Evolutionary conservation across 2,888 invertebrate species (phyloP).

Genomic region (Cryptocheilus praepositus): DNA sequence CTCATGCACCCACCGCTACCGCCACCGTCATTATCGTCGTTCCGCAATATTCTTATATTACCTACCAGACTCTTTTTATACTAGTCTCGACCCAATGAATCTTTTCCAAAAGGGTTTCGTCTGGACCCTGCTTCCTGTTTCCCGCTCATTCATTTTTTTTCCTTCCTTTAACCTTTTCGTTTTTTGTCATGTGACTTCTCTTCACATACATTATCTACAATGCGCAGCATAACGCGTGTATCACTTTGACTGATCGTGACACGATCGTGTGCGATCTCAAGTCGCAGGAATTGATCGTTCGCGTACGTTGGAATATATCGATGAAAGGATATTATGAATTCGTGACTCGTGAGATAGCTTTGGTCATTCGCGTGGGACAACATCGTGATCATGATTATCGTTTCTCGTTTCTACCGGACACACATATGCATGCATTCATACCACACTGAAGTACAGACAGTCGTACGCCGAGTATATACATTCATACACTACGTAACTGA

Average conservation of each 20-base stretch:
- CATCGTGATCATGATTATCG: slow-evolving; percentile 1
- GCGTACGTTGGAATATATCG: neutral
- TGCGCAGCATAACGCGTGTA: slow-evolving; percentile 16
- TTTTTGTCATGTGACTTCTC: slow-evolving; percentile 11
- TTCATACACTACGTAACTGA: too few species aligned
- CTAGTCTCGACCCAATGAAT: too few species aligned
- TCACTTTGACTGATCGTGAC: neutral
- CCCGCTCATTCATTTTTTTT: slow-evolving; percentile 19
- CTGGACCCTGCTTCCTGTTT: too few species aligned
- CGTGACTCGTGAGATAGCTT: neutral
- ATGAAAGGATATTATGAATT: neutral
- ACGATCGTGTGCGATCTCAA: slow-evolving; percentile 3
- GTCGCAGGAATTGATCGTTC: neutral
- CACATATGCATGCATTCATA: neutral
- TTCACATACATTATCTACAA: slow-evolving; percentile 22
- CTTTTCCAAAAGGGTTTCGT: too few species aligned
- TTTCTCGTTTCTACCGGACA: slow-evolving; percentile 5
- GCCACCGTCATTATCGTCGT: neutral
- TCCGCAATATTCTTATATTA: slow-evolving; percentile 3
- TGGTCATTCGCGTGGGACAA: neutral
- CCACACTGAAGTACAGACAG: too few species aligned
- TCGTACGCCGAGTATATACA: too few species aligned
- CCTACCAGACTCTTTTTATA: slow-evolving; percentile 6
- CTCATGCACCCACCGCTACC: slow-evolving; percentile 39
- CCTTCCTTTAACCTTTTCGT: slow-evolving; percentile 23